Evolutionary conservation across 2,888 invertebrate genomes (phyloP), one percentile per base, ranked within the genome.

Genomic region (Spisula solida): DNA sequence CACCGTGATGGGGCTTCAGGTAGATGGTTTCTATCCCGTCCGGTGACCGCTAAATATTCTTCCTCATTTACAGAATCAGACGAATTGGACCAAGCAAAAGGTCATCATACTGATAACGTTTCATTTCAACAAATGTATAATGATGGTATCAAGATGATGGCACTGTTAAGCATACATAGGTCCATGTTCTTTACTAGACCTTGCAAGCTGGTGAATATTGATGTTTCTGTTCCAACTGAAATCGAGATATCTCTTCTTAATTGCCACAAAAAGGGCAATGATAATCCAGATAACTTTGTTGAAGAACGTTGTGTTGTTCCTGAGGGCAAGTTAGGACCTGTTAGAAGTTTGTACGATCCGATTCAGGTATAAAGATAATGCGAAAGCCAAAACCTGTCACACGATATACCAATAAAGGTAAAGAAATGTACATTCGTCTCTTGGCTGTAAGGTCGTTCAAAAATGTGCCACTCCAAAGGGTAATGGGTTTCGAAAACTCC

Each of bases 1-100:
- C 56, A 66, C 16, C 56, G 29, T n/a, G 82, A 66, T n/a, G 34
- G 25, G 20, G 81, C 48, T 10, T 25, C 51, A 34, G 29, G 48
- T 51, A 56, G 60, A 16, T 82, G 82, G 82, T 82, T 82, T 82
- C 41, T 82, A 10, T 25, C 82, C 16, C 10, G 82, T 0, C 82
- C 47, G 0, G 6, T 82, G 14, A 82, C 82, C n/a, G 60, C 82
- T 20, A 66, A 41, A 18, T 66, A 20, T 18, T 20, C 20, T 60
- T 20, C 14, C 0, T 25, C 60, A 20, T 20, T 55, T 31, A 14
- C 70, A 31, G 70, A 70, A 70, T 29, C 18, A 70, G 41, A 16
- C 48, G 55, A n/a, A 60, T 2, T 34, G 41, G 16, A 81, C 70
- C 60, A 14, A 60, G 66, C 51, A 70, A 66, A 16, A 81, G 41